Evolutionary conservation across 2,113 vertebrate species (phyloP), one percentile per base, ranked within the genome.

Genomic region (Coptodon rendalli): DNA sequence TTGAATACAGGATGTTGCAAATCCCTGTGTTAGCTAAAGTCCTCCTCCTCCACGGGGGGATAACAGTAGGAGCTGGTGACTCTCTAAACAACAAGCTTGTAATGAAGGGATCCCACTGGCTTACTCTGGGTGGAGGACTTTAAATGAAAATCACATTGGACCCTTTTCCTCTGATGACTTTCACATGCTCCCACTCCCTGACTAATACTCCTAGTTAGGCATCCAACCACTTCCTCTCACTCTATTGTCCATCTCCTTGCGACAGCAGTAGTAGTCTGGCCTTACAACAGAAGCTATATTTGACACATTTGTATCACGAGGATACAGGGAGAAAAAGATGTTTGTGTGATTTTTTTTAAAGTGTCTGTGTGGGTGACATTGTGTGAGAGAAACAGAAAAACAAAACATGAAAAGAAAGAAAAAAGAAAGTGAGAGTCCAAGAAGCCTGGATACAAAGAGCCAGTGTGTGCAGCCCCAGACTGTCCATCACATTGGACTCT

Each of bases 401-500:
- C 22, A 22, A 76, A 68, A 68, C 63, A 68, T 27, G 22, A 71
- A 71, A 91, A 83, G 76, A 80, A 83, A 76, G 78, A 89, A 71
- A 24, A 78, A 91, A 40, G 34, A 89, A 54, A 89, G 56, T 63
- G 27, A 61, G 83, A 92, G 89, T 91, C 91, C 90, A 92, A 95
- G 68, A 93, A 88, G 38, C 13, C 27, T 53, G 22, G 34, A 90
- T 68, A 96, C 95, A 96, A 96, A 96, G 95, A 88, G 86, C 86
- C 92, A 95, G 91, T 96, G 95, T 96, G 85, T 89, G 81, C 80
- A 89, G 85, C 38, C 66, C 81, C 16, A 63, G 85, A 86, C 89
- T 92, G 89, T 93, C 93, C 93, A 93, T 94, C 95, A 95, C 93
- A 66, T 63, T 89, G 90, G 91, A 89, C 93, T 93, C 92, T 95